phyloP scores from a whole-genome alignment of 2,888 invertebrate genomes.

The Agrenia bidenticulata region DNA sequence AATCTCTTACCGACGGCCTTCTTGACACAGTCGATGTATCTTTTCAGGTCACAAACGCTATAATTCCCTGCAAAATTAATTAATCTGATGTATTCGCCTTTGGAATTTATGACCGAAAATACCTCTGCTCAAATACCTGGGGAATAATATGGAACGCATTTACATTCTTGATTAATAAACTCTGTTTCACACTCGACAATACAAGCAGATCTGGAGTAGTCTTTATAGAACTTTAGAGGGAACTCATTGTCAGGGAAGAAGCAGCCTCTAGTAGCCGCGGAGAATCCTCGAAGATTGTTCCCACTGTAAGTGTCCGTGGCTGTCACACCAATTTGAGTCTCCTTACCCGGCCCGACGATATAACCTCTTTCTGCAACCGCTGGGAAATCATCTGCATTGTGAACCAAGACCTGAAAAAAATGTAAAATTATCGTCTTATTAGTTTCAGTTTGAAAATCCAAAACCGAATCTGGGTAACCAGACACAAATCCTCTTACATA shows the following conservation, averaged over 20 bases:
- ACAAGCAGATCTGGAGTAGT: constrained; percentile 51
- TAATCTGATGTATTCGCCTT: no score
- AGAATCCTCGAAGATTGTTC: constrained; percentile 41
- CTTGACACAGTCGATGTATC: constrained; percentile 40
- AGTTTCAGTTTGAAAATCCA: neutral
- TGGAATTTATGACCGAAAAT: no score
- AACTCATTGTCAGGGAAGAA: constrained; percentile 49
- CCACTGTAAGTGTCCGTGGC: constrained; percentile 47
- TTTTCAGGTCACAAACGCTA: constrained; percentile 28
- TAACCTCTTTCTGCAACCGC: constrained; percentile 48
- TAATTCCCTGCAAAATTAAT: constrained; percentile 44
- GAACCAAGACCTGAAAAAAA: constrained; percentile 37
- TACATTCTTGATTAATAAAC: constrained; percentile 48
- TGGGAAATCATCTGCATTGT: constrained; percentile 49
- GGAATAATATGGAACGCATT: constrained; percentile 49
- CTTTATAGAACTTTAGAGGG: constrained; percentile 50
- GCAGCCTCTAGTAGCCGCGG: constrained; percentile 43
- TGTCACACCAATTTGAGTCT: constrained; percentile 48
- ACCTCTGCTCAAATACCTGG: constrained; percentile 42
- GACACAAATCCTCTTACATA: no score
- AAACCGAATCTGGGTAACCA: no score
- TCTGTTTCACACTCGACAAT: constrained; percentile 52
- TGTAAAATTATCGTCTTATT: neutral
- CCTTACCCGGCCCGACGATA: constrained; percentile 51
- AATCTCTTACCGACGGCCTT: constrained; percentile 33